phyloP scores from a whole-genome alignment of 2,113 vertebrate species.

The Ceyx cyanopectus region DNA sequence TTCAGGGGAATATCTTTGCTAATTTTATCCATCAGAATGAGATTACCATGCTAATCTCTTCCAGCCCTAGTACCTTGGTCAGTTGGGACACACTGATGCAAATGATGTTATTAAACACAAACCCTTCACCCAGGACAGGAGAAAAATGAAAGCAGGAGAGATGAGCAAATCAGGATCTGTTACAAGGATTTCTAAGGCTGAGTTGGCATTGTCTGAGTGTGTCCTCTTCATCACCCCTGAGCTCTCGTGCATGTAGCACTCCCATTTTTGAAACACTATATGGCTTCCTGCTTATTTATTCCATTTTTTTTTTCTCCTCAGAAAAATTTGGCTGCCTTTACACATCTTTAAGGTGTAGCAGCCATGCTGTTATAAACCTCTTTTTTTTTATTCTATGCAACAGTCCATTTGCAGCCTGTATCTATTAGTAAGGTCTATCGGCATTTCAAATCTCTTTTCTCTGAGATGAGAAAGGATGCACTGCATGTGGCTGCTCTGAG shows the following conservation, averaged over 20 bases:
- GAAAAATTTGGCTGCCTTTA: background rate
- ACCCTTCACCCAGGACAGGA: constrained; percentile 67
- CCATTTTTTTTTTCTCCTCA: background rate
- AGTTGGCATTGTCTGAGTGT: background rate
- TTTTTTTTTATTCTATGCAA: background rate
- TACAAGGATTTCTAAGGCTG: constrained; percentile 54
- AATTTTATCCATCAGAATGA: constrained; percentile 99
- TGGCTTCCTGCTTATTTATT: background rate
- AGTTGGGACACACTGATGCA: constrained; percentile 87
- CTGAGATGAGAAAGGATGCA: constrained; percentile 31
- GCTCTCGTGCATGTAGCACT: background rate
- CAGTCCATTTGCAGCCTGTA: background rate
- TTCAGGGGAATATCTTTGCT: constrained; percentile 98
- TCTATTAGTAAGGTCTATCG: constrained; percentile 15
- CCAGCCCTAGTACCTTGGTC: constrained; percentile 86
- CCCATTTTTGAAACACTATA: background rate
- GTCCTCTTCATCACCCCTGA: constrained; percentile 9
- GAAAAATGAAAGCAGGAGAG: constrained; percentile 61
- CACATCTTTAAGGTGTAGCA: background rate
- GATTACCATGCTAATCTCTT: constrained; percentile 99
- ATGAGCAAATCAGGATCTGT: constrained; percentile 50
- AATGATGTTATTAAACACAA: constrained; percentile 83
- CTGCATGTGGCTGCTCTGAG: constrained; percentile 30
- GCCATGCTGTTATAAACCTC: background rate
- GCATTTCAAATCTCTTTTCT: constrained; percentile 50